Evolutionary conservation across 2,113 vertebrate species (phyloP).

Genomic region (Sigmodon hispidus): DNA sequence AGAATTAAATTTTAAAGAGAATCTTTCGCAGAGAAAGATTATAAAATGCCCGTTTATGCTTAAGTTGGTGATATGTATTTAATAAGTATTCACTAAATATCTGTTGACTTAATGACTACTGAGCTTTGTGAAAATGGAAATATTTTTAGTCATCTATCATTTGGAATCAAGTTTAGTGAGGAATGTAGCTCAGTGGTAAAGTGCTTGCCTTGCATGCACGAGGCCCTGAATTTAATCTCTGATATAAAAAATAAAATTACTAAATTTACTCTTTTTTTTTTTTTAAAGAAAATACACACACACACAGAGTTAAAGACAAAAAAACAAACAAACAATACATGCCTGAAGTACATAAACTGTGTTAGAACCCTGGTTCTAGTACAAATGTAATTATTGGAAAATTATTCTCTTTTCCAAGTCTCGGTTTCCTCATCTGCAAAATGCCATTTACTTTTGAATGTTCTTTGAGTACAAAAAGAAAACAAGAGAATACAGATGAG

Average conservation of each 20-base stretch:
- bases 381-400: not conserved
- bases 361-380: not conserved
- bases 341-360: not conserved
- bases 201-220: too few species aligned
- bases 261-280: not conserved
- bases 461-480: not conserved
- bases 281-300: not conserved
- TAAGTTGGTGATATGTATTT: not conserved
- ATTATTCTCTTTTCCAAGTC: not conserved
- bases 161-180: not conserved
- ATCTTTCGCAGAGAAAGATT: constrained; percentile 24
- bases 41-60: not conserved
- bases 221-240: not conserved
- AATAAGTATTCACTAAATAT: constrained; percentile 35
- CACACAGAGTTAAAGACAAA: too few species aligned
- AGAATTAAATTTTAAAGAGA: constrained; percentile 50
- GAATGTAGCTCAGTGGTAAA: not conserved
- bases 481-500: not conserved
- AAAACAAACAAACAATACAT: not conserved
- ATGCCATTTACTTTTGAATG: not conserved
- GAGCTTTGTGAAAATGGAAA: constrained; percentile 33
- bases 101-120: constrained; percentile 10
- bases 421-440: constrained; percentile 29
- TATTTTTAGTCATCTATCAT: not conserved
- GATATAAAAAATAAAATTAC: not conserved